phyloP scores from a whole-genome alignment of 2,113 vertebrate genomes.

The Leucopsar rothschildi region DNA sequence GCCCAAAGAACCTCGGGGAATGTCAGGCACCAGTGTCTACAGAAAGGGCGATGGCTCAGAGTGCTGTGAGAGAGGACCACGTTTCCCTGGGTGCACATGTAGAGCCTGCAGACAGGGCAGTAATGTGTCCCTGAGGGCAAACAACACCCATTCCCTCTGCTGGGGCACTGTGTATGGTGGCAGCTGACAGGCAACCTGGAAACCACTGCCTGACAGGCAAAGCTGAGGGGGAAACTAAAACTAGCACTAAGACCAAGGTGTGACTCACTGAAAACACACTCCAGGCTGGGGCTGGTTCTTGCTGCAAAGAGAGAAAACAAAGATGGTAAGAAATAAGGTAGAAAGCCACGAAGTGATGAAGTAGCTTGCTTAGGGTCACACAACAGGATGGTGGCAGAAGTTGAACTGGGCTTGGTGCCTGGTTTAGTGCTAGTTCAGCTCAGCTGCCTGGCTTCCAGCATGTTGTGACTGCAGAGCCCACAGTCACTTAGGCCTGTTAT shows the following conservation, averaged over 20 bases:
- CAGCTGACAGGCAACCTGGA: background rate
- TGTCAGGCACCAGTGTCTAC: background rate
- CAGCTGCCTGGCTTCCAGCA: background rate
- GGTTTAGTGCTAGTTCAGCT: background rate
- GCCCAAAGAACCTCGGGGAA: background rate
- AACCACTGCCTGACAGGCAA: background rate
- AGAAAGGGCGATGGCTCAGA: background rate
- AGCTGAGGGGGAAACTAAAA: background rate
- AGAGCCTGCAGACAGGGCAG: background rate
- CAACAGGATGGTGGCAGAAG: background rate
- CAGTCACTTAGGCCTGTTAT: background rate
- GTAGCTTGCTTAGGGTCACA: background rate
- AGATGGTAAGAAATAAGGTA: background rate
- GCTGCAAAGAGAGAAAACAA: background rate
- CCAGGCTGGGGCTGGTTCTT: background rate
- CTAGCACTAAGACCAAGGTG: background rate
- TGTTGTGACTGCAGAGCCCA: slow-evolving; percentile 23
- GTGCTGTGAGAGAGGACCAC: background rate
- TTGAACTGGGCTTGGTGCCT: background rate
- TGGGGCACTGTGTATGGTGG: rapidly evolving
- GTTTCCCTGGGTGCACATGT: background rate
- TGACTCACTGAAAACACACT: background rate
- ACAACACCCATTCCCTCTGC: background rate
- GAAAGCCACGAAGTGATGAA: background rate
- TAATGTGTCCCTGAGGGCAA: rapidly evolving